A percentile compares a stretch with the other conserved stretches of the same genome.
These are phyloP conservation scores for Diplolepis rosae DNA, from an alignment of 2,888 invertebrate genomes.

Conservation along the genomic window DNA sequence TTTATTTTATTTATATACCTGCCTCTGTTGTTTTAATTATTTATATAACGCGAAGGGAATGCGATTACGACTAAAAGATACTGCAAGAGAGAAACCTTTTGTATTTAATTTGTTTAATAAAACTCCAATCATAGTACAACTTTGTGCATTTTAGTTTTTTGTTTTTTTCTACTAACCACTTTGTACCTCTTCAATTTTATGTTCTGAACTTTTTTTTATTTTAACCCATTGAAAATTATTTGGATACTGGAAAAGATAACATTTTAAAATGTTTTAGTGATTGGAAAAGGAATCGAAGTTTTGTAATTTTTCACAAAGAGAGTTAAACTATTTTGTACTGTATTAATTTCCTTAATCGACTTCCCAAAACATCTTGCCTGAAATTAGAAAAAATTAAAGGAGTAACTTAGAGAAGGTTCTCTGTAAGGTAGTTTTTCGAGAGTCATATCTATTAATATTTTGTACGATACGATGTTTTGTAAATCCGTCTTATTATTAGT, in stretches of 20 bases:
- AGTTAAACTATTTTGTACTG: background rate
- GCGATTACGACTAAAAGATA: slow-evolving; percentile 45
- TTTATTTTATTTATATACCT: slow-evolving; percentile 54
- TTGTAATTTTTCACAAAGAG: background rate
- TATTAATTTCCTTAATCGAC: background rate
- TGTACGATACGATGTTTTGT: slow-evolving; percentile 69
- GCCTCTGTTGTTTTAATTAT: slow-evolving; percentile 64
- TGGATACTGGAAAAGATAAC: background rate
- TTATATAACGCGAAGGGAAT: slow-evolving; percentile 56
- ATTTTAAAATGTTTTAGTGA: background rate
- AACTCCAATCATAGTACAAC: slow-evolving; percentile 71
- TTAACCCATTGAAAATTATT: background rate
- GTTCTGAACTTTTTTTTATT: background rate
- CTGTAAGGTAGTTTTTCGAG: slow-evolving; percentile 15
- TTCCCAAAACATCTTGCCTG: background rate
- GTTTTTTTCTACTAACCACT: slow-evolving; percentile 34
- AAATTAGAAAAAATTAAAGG: slow-evolving; percentile 37
- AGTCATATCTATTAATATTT: slow-evolving; percentile 59
- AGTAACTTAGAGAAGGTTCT: slow-evolving; percentile 15
- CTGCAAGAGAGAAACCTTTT: slow-evolving; percentile 59
- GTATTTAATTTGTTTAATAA: slow-evolving; percentile 72
- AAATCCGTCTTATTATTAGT: slow-evolving; percentile 61
- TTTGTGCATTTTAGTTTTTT: slow-evolving; percentile 49
- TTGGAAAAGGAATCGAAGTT: background rate
- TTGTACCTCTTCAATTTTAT: slow-evolving; percentile 34